A percentile compares a stretch with the other conserved stretches of the same genome.
Evolutionary conservation across 2,888 invertebrate genomes (phyloP).

Genomic region (Platycheirus albimanus): DNA sequence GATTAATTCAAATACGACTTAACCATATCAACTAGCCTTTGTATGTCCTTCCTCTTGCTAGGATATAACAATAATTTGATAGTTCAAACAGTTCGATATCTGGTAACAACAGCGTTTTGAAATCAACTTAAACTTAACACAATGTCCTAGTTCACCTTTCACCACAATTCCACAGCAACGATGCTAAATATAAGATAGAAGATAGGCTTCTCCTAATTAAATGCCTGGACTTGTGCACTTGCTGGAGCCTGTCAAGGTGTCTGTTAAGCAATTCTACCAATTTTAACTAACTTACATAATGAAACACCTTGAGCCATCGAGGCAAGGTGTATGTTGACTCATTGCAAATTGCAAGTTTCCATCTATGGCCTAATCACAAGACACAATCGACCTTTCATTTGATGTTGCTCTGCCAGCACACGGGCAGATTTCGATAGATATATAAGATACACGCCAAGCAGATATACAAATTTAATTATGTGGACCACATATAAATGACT

Average conservation of each 20-base stretch:
- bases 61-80: neutral
- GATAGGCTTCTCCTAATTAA: constrained; percentile 35
- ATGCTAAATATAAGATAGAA: neutral
- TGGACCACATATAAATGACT: constrained; percentile 36
- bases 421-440: neutral
- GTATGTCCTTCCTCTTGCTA: neutral
- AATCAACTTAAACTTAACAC: neutral
- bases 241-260: constrained; percentile 39
- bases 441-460: neutral
- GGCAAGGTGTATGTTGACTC: neutral
- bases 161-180: neutral
- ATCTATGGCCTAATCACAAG: constrained; percentile 1
- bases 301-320: constrained; percentile 23
- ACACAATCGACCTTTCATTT: constrained; percentile 22
- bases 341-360: neutral
- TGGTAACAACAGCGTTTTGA: neutral
- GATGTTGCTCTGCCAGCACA: neutral
- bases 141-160: neutral
- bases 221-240: constrained; percentile 27
- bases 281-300: constrained; percentile 35
- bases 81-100: constrained; percentile 13
- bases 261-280: constrained; percentile 44
- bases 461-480: constrained; percentile 44
- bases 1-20: neutral
- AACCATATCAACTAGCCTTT: neutral